Conservation (phyloP, 1,140 invertebrate species). For the Atta colombica region DNA sequence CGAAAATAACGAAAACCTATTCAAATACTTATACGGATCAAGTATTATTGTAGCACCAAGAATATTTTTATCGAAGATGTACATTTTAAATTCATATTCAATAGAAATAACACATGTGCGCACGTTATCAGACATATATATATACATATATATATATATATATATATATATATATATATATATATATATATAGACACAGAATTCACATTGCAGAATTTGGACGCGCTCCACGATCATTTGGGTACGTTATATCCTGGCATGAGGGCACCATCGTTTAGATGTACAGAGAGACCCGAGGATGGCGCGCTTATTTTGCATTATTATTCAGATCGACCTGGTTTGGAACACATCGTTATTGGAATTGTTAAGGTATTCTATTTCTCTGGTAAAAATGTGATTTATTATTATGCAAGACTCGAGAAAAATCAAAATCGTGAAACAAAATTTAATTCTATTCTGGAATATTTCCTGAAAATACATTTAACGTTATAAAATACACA, state of each 20-base stretch:
- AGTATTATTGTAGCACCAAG: neutral
- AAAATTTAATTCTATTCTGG: neutral
- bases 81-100: conserved; percentile 1
- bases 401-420: conserved; percentile 11
- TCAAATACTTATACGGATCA: conserved; percentile 10
- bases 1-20: neutral
- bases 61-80: conserved; percentile 14
- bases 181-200: neutral
- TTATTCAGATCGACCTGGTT: conserved; percentile 96
- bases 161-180: neutral
- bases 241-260: conserved; percentile 97
- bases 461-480: neutral
- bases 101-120: conserved; percentile 20
- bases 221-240: conserved; percentile 97
- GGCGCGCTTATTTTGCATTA: conserved; percentile 96
- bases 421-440: neutral
- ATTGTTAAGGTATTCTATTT: conserved; percentile 93
- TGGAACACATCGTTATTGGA: conserved; percentile 97
- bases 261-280: conserved; percentile 96
- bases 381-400: conserved; percentile 10
- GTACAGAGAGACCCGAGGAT: conserved; percentile 94
- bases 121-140: neutral
- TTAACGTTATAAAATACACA: neutral
- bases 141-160: no score
- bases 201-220: conserved; percentile 91